Evolutionary conservation across 2,888 invertebrate species (phyloP), one percentile per base, ranked within the genome.

Genomic region (Altica lythri): DNA sequence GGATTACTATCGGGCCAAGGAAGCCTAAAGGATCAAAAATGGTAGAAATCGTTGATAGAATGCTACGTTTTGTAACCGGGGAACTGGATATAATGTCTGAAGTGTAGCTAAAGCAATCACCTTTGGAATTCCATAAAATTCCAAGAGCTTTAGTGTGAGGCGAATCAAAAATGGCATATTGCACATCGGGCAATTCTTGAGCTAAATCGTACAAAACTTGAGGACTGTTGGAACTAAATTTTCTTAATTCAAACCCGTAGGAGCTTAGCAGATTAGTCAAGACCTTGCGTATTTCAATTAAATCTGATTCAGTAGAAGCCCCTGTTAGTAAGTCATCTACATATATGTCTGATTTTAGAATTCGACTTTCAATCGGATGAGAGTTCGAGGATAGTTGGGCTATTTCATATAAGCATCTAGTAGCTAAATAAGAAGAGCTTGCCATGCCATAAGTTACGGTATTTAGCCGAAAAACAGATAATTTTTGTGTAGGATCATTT

Each of bases 321-420:
- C 60, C 57, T 19, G 49, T 56, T 6, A 59, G 8, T 1, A 58
- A 40, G 29, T 59, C 57, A 16, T 59, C 59, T 1, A 61, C 50
- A 18, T 57, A 60, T 53, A 57, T 57, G 35, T 50, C 57, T 5
- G 22, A 14, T 2, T 22, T 25, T 25, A 57, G 55, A n/a, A 37
- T 32, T 9, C 46, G 14, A 2, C 13, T 32, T 10, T 46, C 37
- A 1, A 32, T 4, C 6, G 59, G 52, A 38, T 49, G 46, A 4
- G 29, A 6, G 8, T 32, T 13, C 25, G 42, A 17, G 19, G 44
- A 32, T 6, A 55, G 45, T 16, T 13, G 5, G 1, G 54, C 53
- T 29, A 57, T 18, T 51, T 60, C 51, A 12, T 57, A 48, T 12
- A 61, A 42, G 19, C 45, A 37, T 13, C 53, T 25, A 10, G 27